Base-by-base conservation (phyloP, 2,888 invertebrate species). In the Nomada flava region DNA sequence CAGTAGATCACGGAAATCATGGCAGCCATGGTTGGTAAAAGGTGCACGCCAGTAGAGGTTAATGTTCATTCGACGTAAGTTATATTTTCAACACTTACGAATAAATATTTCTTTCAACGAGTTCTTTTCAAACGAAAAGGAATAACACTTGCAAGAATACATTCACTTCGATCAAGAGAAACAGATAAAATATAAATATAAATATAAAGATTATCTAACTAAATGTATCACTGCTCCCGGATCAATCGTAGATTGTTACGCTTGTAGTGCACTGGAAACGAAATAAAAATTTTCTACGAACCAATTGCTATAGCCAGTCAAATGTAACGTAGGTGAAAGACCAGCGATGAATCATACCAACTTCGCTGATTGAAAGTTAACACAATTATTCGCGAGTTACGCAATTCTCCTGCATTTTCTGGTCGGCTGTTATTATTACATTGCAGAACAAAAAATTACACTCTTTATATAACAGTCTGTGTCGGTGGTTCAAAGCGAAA, bases 1-100 rank as follows among this genome's bases (percentile, higher is more conserved):
- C 53, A 42, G 47, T 60, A 11, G 2, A 53, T 0, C 23, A 11
- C 15, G n/a, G 13, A 29, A 68, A 47, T 47, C 13, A 85, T 82
- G 79, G 60, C 68, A 7, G 23, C 57, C 23, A 23, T 50, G 26
- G 15, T n/a, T 2, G 23, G 23, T 10, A 74, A 36, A 3, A 29
- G 55, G n/a, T 42, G n/a, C 4, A 0, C n/a, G 4, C 62, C 79
- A 13, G 23, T 11, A 11, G 26, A 50, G 55, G 15, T 62, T 23
- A 67, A 44, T 2, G 18, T 20, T 23, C 42, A 15, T n/a, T 11
- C 53, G 23, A 0, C 18, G 81, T 81, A n/a, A 59, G 73, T 55
- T 9, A 1, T 1, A 15, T 47, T 15, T 3, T 9, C 20, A 29
- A 23, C n/a, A 11, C 20, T 55, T 55, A 55, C 20, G 23, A 20